Evolutionary conservation across 1,140 invertebrate species (phyloP), one percentile per base, ranked within the genome.

Genomic region (Heterodera carotae): DNA sequence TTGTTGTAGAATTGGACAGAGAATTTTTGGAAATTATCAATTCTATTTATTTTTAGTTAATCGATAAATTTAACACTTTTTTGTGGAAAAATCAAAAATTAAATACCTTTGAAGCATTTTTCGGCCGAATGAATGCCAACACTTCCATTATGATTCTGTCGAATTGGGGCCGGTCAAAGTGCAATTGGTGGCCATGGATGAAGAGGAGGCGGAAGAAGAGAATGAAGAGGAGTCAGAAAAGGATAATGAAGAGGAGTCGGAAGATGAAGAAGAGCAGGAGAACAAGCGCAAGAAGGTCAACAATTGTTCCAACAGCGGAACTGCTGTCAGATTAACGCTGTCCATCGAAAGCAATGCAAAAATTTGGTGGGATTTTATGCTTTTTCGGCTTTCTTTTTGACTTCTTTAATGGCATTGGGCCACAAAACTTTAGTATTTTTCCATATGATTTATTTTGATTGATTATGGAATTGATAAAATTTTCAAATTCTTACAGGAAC

Each of bases 161-260:
- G 74, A 76, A 34, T 48, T 76, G 60, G 74, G 74, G 18, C 74
- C 74, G 43, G 62, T 76, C 36, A 15, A n/a, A 34, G 74, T 76
- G 53, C 18, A 67, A 8, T 53, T 76, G 27, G 36, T 70, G 12
- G 43, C 8, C 8, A 64, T 56, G 29, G 33, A 56, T 6, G 60
- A 71, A 12, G 69, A 71, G 12, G 25, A 71, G 12, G 8, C 22
- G 29, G 62, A 34, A 0, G 48, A 53, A 5, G 22, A 53, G 5
- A 22, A 53, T 53, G 48, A 22, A 53, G 22, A 22, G 22, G 48
- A 56, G 22, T 22, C 48, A 56, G 48, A 15, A 12, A 12, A 43
- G 12, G 33, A 56, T 3, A n/a, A 33, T 18, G 27, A 71, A 12
- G 69, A 6, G 12, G 48, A 71, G 10, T 7, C 6, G 29, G 62